Percentiles rank a stretch among this genome's conserved stretches.
These are phyloP conservation scores for Schizopygopsis malacanthus DNA, from an alignment of 2,797 vertebrate genomes.

Conservation along the genomic window DNA sequence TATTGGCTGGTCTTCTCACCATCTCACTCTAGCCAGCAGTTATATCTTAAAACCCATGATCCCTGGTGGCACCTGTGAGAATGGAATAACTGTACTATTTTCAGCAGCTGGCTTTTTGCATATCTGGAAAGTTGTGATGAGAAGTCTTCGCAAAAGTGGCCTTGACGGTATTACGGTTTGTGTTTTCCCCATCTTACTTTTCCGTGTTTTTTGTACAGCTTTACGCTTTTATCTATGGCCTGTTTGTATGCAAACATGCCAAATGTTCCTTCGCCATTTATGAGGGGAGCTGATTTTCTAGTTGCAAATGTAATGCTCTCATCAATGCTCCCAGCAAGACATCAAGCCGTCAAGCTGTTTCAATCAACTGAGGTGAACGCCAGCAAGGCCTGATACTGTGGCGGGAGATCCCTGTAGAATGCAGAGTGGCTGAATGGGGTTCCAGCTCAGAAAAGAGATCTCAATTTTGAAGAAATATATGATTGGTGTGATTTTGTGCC, in stretches of 20 bases:
- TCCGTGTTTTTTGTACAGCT: constrained; percentile 38
- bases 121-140: constrained; percentile 48
- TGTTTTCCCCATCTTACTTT: constrained; percentile 37
- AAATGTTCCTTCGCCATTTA: constrained; percentile 65
- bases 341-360: constrained; percentile 78
- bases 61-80: constrained; percentile 60
- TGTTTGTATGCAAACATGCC: constrained; percentile 65
- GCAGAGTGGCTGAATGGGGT: constrained; percentile 58
- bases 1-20: constrained; percentile 58
- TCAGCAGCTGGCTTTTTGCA: constrained; percentile 53
- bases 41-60: constrained; percentile 63
- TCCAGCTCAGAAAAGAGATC: constrained; percentile 57
- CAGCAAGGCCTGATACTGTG: constrained; percentile 63
- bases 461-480: constrained; percentile 58
- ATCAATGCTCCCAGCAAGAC: constrained; percentile 82
- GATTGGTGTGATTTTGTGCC: constrained; percentile 55
- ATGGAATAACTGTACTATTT: constrained; percentile 61
- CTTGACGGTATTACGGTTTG: constrained; percentile 52
- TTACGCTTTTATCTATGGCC: constrained; percentile 55
- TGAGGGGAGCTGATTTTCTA: constrained; percentile 73
- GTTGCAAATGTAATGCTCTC: constrained; percentile 80
- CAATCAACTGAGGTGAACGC: constrained; percentile 72
- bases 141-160: constrained; percentile 30
- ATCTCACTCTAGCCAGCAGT: constrained; percentile 59
- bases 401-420: constrained; percentile 58